Percentiles rank a stretch among this genome's conserved stretches.
phyloP scores from a whole-genome alignment of 2,888 invertebrate species.

The Acleris emargana region DNA sequence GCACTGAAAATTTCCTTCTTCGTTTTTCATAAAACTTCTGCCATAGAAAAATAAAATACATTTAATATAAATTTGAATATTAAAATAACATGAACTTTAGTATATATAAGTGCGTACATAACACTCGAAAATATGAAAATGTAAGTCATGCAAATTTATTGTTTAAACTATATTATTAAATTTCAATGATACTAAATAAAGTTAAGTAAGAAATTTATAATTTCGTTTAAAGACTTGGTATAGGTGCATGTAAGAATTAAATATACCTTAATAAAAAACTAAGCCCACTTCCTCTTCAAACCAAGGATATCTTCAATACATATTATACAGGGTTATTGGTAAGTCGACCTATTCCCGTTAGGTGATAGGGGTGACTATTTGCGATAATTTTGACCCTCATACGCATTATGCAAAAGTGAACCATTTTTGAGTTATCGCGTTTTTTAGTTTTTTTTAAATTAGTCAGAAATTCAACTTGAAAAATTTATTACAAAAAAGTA shows the following conservation, averaged over 20 bases:
- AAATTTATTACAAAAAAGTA: too few species aligned
- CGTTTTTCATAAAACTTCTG: slow-evolving; percentile 7
- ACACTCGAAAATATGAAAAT: not conserved
- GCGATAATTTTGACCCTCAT: too few species aligned
- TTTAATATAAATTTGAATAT: slow-evolving; percentile 17
- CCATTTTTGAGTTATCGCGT: too few species aligned
- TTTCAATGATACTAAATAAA: slow-evolving; percentile 3
- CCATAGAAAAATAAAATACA: slow-evolving; percentile 21
- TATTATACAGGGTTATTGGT: too few species aligned
- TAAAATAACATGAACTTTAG: slow-evolving; percentile 2
- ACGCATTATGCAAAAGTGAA: too few species aligned
- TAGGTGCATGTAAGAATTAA: slow-evolving; percentile 15
- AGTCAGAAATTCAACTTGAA: too few species aligned
- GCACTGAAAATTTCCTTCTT: slow-evolving; percentile 31
- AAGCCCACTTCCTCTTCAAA: slow-evolving; percentile 10
- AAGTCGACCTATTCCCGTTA: too few species aligned
- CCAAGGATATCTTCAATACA: not conserved
- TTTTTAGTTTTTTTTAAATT: too few species aligned
- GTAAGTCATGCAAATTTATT: slow-evolving; percentile 6
- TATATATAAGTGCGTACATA: not conserved
- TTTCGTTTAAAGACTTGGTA: not conserved
- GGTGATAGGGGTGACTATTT: too few species aligned
- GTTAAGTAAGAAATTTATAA: not conserved
- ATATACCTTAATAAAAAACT: slow-evolving; percentile 7
- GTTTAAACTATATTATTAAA: not conserved